Evolutionary conservation across 2,113 vertebrate genomes (phyloP).

Genomic region (Columba janthina): DNA sequence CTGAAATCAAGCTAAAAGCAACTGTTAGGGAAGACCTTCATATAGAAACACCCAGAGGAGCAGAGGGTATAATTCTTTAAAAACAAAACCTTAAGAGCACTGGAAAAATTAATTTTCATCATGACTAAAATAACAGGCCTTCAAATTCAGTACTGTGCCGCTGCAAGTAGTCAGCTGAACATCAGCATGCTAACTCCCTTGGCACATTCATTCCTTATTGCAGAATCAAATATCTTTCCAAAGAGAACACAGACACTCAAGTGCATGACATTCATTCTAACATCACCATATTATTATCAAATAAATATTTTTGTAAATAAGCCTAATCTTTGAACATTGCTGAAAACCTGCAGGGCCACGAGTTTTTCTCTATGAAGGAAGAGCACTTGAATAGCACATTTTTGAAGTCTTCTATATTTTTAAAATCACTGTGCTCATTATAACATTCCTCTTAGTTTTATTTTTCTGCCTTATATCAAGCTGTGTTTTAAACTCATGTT

Average conservation of each 20-base stretch:
- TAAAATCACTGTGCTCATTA: neutral
- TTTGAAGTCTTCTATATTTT: neutral
- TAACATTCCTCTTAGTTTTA: neutral
- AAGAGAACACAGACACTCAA: neutral
- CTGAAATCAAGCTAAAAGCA: constrained; percentile 45
- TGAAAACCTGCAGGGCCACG: neutral
- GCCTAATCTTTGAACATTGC: neutral
- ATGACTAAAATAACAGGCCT: neutral
- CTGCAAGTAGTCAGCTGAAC: neutral
- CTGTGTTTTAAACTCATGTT: neutral
- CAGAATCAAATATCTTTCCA: neutral
- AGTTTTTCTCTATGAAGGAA: neutral
- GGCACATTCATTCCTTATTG: neutral
- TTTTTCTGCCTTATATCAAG: neutral
- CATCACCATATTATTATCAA: neutral
- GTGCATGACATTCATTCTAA: neutral
- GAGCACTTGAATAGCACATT: neutral
- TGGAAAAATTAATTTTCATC: neutral
- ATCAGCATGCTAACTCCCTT: neutral
- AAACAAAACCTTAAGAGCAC: constrained; percentile 6
- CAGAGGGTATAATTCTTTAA: neutral
- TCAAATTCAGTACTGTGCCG: neutral
- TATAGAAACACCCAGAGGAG: neutral
- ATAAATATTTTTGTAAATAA: constrained; percentile 5
- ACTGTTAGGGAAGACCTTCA: neutral